A percentile compares a stretch with the other conserved stretches of the same genome.
These are phyloP conservation scores for Bubo bubo DNA, from an alignment of 2,113 vertebrate species.

Conservation along the genomic window DNA sequence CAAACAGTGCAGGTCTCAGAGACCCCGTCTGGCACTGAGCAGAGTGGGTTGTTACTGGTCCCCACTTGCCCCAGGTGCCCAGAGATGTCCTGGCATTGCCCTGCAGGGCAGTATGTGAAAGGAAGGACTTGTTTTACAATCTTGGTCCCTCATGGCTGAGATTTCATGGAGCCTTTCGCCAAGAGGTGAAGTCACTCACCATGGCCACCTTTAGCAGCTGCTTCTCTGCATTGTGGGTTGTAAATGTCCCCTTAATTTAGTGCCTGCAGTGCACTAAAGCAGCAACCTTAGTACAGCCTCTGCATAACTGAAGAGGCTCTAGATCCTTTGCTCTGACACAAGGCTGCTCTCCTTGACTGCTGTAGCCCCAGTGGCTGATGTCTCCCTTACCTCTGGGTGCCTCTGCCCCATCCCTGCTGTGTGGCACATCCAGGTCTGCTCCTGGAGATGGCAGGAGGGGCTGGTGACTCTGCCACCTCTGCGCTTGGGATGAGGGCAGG, in stretches of 20 bases:
- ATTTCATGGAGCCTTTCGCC: not conserved
- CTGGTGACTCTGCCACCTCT: not conserved
- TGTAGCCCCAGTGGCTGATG: not conserved
- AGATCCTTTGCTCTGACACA: not conserved
- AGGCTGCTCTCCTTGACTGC: not conserved
- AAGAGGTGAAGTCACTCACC: not conserved
- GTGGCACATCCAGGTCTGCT: not conserved
- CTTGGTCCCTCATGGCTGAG: not conserved
- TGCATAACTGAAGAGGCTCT: constrained; percentile 32
- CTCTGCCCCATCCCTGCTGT: not conserved
- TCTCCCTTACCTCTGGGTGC: not conserved
- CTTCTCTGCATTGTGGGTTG: constrained; percentile 52
- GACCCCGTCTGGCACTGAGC: not conserved
- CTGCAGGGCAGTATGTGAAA: not conserved
- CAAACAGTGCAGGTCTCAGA: not conserved
- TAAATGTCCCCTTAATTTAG: constrained; percentile 67
- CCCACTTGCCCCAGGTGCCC: not conserved
- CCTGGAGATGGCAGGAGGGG: not conserved
- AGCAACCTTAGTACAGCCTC: constrained; percentile 43
- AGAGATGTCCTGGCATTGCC: not conserved
- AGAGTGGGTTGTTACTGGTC: not conserved
- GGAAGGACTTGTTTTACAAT: not conserved
- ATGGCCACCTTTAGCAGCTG: constrained; percentile 31
- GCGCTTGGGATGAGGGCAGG: not conserved
- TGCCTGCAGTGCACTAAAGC: constrained; percentile 65